Conservation (phyloP, 2,888 invertebrate species). For the Nesidiocoris tenuis region DNA sequence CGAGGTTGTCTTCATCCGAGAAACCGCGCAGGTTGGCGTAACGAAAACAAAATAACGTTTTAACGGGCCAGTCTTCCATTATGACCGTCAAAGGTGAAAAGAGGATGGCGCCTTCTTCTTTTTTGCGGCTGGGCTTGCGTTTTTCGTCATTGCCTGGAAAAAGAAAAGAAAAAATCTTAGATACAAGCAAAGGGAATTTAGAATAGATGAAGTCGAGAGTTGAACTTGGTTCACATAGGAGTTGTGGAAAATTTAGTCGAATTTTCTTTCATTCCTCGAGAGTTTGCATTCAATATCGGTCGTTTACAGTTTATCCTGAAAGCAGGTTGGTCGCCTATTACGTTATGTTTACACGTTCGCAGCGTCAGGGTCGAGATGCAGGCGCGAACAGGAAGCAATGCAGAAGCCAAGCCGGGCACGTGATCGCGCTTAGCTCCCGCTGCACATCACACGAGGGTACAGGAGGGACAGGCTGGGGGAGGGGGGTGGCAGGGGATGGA, state of each 20-base stretch:
- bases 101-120: slow-evolving; percentile 20
- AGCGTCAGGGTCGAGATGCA: too few relatives aligned
- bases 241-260: too few relatives aligned
- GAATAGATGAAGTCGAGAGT: not conserved
- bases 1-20: not conserved
- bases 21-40: not conserved
- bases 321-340: too few relatives aligned
- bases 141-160: slow-evolving; percentile 13
- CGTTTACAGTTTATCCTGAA: too few relatives aligned
- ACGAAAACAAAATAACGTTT: slow-evolving; percentile 16
- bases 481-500: too few relatives aligned
- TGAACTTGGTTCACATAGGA: too few relatives aligned
- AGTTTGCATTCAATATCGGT: too few relatives aligned
- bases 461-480: too few relatives aligned
- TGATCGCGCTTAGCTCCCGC: not conserved
- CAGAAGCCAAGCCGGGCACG: not conserved
- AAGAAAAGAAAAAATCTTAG: not conserved
- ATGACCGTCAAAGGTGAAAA: slow-evolving; percentile 1
- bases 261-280: too few relatives aligned
- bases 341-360: too few relatives aligned
- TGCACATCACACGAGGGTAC: not conserved
- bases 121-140: slow-evolving; percentile 20
- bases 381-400: too few relatives aligned
- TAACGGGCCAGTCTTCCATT: slow-evolving; percentile 1
- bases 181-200: not conserved